Evolutionary conservation across 2,113 vertebrate genomes (phyloP).

Genomic region (Hippocampus comes): DNA sequence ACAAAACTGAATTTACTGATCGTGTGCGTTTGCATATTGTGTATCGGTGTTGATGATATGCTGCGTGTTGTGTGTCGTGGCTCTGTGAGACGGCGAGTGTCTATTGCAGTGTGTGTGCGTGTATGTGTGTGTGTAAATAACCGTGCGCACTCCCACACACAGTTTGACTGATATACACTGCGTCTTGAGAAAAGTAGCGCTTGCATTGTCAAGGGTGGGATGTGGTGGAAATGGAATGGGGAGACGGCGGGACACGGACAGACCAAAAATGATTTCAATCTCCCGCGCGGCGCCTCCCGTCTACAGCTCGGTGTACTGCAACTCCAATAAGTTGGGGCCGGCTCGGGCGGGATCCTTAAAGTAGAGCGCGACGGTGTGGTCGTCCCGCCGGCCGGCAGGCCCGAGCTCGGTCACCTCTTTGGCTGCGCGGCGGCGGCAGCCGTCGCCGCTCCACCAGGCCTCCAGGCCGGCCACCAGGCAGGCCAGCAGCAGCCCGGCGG

Average conservation of each 20-base stretch:
- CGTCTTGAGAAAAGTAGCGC: no score
- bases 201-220: no score
- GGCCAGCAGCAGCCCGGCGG: constrained; percentile 92
- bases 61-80: not conserved
- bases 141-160: no score
- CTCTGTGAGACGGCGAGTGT: not conserved
- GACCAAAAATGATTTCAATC: constrained; percentile 74
- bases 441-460: constrained; percentile 95
- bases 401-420: constrained; percentile 90
- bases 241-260: not conserved
- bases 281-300: constrained; percentile 14
- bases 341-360: constrained; percentile 75
- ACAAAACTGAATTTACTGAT: not conserved
- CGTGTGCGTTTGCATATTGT: no score
- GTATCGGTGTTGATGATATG: no score
- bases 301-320: constrained; percentile 78
- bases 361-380: constrained; percentile 78
- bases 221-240: not conserved
- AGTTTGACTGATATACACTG: no score
- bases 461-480: constrained; percentile 95
- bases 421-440: constrained; percentile 90
- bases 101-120: not conserved
- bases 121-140: not conserved
- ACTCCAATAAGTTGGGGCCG: constrained; percentile 74
- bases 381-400: constrained; percentile 71